Evolutionary conservation across 2,113 vertebrate genomes (phyloP), one percentile per base, ranked within the genome.

Genomic region (Montifringilla adamsi): DNA sequence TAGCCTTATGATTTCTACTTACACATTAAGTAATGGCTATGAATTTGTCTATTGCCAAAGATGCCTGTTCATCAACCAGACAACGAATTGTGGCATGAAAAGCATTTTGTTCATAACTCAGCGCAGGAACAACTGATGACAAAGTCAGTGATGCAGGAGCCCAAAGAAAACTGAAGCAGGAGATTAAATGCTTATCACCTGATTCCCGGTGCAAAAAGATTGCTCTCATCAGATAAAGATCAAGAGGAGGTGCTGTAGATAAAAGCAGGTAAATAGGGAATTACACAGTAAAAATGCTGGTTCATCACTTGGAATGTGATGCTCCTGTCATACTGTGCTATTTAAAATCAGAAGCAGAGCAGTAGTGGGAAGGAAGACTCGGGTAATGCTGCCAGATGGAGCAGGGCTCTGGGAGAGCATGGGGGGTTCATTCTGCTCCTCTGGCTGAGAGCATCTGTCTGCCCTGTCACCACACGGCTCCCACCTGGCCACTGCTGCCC

Each of bases 211-310:
- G 31, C 85, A 44, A 78, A 79, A 84, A 87, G 81, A 69, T 15
- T 60, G 35, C 52, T 89, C 79, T 87, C 79, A 60, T 84, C 85
- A 84, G 88, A 92, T 56, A 77, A 76, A 93, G 89, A 95, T 86
- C 85, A 90, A 93, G 94, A 90, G 79, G 82, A 90, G 72, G 79
- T 31, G 72, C 68, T 93, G 93, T 67, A 86, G 91, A 90, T 96
- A 92, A 93, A 93, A 94, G 85, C 49, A 94, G 76, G 83, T 88
- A 95, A 95, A 96, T 68, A 68, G 73, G 79, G 88, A 94, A 93
- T 92, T 49, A 47, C 73, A 55, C 0, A 0, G 90, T 50, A 41
- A 92, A 94, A 92, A 72, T 22, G 88, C 86, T 89, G 76, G 58
- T 26, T 93, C 86, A 93, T 93, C 90, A 81, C 73, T 62, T 58